Evolutionary conservation across 1,140 invertebrate species (phyloP).

Genomic region (Melanaphis sacchari): DNA sequence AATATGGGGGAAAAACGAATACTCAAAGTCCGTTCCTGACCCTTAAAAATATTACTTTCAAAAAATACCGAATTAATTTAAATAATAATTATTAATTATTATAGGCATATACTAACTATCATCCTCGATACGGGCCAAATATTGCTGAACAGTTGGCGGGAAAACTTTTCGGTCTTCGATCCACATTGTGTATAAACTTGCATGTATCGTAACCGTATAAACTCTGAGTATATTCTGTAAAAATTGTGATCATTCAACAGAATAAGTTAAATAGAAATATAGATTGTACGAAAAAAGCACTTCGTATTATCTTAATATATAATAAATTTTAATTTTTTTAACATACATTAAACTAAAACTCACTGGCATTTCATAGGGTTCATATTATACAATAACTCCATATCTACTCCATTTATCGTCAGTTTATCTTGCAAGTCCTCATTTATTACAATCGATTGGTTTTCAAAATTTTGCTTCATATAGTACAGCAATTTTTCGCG

Average conservation of each 20-base stretch:
- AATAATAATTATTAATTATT: neutral
- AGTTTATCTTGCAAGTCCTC: too few relatives aligned
- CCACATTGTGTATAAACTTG: neutral
- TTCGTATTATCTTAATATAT: neutral
- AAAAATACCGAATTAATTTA: too few relatives aligned
- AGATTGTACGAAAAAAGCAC: neutral
- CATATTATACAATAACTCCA: neutral
- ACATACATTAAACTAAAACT: neutral
- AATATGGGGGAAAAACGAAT: too few relatives aligned
- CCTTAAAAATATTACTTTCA: too few relatives aligned
- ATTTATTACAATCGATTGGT: neutral
- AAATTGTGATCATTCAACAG: neutral
- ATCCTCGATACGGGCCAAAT: neutral
- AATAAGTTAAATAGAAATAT: neutral
- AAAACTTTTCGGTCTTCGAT: neutral
- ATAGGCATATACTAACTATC: neutral
- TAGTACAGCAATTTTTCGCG: neutral
- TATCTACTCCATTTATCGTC: neutral
- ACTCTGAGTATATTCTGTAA: neutral
- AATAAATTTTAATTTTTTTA: too few relatives aligned
- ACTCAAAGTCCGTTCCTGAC: too few relatives aligned
- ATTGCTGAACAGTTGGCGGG: neutral
- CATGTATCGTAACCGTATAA: neutral
- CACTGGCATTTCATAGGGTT: neutral
- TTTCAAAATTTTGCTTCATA: neutral